Evolutionary conservation across 2,888 invertebrate species (phyloP), one percentile per base, ranked within the genome.

Genomic region (Hofmannophila pseudospretella): DNA sequence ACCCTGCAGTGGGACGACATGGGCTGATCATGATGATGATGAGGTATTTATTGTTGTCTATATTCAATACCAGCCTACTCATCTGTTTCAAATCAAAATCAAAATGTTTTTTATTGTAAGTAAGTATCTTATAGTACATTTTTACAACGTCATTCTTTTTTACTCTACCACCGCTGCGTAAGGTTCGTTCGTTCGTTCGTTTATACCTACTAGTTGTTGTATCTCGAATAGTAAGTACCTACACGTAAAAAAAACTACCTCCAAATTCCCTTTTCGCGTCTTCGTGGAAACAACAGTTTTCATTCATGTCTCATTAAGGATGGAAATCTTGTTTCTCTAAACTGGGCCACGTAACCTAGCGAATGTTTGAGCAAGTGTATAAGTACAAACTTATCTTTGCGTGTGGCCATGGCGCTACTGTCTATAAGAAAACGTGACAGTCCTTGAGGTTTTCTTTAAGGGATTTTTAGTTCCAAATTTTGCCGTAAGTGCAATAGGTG

Each of bases 281-380:
- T 33, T 26, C 33, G 30, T 8, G 27, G 27, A 10, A 51, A 38
- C 42, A 48, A 44, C 50, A 32, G 42, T 42, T 41, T 39, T 46
- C 28, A 43, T 25, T 36, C 39, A 34, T 47, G 44, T 41, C 19
- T 39, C 47, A 32, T 35, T 43, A 41, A 43, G 38, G 39, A 43
- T 32, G 30, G 38, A 40, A 51, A 42, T 46, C 41, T 41, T 45
- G 39, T 42, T 32, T 23, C 22, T 7, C 10, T 28, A 36, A 69
- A 58, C 54, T 60, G 49, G 65, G 67, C 38, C 66, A 53, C 49
- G 42, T 49, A 60, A 53, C 58, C 56, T 62, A 56, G 51, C 46
- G 38, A 41, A 36, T 62, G 62, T 72, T 73, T 73, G 54, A 46
- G 67, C 71, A 75, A 69, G 61, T 76, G 72, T 58, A 52, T 49